A percentile compares a stretch with the other conserved stretches of the same genome.
Conservation (phyloP, 53 echinoderm and acorn worm species). For the Luidia sarsii region DNA sequence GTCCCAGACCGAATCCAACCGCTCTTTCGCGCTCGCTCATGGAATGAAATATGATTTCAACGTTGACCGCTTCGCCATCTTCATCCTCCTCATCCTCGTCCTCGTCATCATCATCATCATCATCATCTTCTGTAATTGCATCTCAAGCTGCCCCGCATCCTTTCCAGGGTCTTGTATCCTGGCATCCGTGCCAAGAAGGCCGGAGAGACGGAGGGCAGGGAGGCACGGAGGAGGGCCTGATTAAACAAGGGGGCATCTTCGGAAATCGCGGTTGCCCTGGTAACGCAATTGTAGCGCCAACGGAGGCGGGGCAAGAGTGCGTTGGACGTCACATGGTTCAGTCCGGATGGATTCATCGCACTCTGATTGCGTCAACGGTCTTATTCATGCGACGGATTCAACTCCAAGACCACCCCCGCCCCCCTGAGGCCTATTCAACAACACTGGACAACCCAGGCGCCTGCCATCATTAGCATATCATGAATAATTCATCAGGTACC, state of each 20-base stretch:
- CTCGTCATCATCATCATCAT: no score
- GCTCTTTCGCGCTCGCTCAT: no score
- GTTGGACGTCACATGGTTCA: not conserved
- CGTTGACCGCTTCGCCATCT: no score
- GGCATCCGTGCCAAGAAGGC: no score
- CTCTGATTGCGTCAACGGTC: not conserved
- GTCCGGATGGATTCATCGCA: not conserved
- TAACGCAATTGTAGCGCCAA: constrained; percentile 32
- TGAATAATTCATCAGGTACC: constrained; percentile 33
- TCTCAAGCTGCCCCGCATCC: not conserved
- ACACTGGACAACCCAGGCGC: no score
- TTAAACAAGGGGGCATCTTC: not conserved
- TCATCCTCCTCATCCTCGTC: no score
- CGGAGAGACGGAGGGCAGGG: no score
- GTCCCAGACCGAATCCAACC: no score
- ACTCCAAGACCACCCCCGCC: not conserved
- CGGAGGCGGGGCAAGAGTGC: no score
- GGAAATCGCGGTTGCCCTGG: constrained; percentile 39
- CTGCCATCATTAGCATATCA: constrained; percentile 29
- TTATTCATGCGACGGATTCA: not conserved
- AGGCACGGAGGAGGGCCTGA: not conserved
- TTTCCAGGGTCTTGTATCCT: not conserved
- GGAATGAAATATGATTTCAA: no score
- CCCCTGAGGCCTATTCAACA: no score
- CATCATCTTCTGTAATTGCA: constrained; percentile 12